Percentiles rank a stretch among this genome's conserved stretches.
phyloP scores from a whole-genome alignment of 2,888 invertebrate genomes.

The Coelogynopora nodosa region DNA sequence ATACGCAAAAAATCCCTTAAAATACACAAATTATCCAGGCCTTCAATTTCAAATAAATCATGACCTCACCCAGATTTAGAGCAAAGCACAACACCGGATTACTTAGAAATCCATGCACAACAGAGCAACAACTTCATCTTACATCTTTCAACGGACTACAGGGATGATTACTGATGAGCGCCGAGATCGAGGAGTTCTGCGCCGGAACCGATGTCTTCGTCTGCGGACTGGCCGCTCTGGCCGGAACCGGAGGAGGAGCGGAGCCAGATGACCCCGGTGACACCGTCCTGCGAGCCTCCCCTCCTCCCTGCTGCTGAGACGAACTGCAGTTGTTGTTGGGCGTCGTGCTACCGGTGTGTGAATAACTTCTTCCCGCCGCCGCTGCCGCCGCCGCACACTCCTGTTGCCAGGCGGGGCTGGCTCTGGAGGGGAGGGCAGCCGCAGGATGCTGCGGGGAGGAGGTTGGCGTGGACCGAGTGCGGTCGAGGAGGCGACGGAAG shows the following conservation, averaged over 20 bases:
- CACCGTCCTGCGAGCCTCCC: neutral
- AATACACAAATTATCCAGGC: no score
- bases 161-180: neutral
- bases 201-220: neutral
- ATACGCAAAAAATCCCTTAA: no score
- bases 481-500: neutral
- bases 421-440: neutral
- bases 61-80: no score
- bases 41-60: no score
- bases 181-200: neutral
- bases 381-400: neutral
- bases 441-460: neutral
- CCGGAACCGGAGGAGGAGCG: neutral
- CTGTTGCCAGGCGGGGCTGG: neutral
- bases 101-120: no score
- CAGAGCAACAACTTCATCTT: neutral
- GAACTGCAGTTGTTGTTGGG: neutral
- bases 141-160: constrained; percentile 10
- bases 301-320: neutral
- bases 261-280: neutral
- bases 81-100: no score
- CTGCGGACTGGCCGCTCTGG: neutral
- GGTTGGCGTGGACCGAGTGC: neutral
- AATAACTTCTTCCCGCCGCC: neutral
- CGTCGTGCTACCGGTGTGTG: neutral